Base-by-base conservation (phyloP, 2,113 vertebrate species). In the Nothobranchius kuhntae region DNA sequence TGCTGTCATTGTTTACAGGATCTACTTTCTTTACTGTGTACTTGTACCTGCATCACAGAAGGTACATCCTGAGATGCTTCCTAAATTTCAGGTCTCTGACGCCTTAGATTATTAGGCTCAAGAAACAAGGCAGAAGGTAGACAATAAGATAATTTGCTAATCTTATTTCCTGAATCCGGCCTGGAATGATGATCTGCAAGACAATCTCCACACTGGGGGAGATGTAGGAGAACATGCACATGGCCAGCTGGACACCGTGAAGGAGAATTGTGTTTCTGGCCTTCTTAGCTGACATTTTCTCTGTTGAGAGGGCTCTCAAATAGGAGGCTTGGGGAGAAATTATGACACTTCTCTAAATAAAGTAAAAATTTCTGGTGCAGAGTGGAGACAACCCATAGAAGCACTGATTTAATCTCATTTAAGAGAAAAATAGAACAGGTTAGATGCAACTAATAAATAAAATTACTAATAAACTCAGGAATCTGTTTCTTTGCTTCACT, bases 171-270 rank as follows among this genome's bases (percentile, higher is more conserved):
- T 81, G 42, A 9, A 80, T 48, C 0, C 17, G 40, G 0, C 81
- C 81, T 0, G 89, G 90, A 36, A 92, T 89, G 59, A 86, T 81
- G 7, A 83, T 57, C 15, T 26, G 69, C 11, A 93, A 71, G 0
- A 88, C 1, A 0, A 82, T 1, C 80, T 92, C 91, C 54, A 93
- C 66, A 0, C 73, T 91, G 1, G 91, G 91, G 7, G 91, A 92
- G 58, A 93, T 55, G 71, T 93, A 93, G 36, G 90, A 91, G 11
- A 93, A 87, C 87, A 93, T 69, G 73, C 92, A 93, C 92, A 93
- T 90, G 52, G 89, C 76, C 48, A 93, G 77, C 87, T 93, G 92
- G 1, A 40, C 78, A 0, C 91, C 92, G 38, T 93, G 92, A 1
- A 93, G 80, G 42, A 93, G 65, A 81, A 93, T 92, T 75, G 91